Base-by-base conservation (phyloP, 1,140 invertebrate genomes). In the Drosophila takahashii region DNA sequence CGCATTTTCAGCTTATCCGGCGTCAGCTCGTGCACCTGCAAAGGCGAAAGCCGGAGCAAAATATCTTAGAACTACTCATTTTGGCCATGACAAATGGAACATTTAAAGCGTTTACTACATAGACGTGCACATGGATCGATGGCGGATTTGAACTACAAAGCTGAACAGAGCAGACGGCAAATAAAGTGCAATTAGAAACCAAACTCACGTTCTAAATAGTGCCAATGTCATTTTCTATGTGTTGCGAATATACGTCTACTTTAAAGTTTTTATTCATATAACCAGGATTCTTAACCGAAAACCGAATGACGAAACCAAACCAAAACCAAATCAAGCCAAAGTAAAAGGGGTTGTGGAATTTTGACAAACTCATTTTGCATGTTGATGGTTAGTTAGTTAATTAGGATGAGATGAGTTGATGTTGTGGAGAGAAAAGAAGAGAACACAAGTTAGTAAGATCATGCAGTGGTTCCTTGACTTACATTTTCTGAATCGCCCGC, bases 221-320 rank as follows among this genome's bases (percentile, higher is more conserved):
- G 45, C 97, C 96, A 71, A 92, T 93, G 93, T 99, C 99, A 50
- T 95, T 94, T 85, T 97, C 94, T 93, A 69, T 59, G 69, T 99
- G 99, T 93, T 99, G 95, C 56, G 98, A 98, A 94, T 99, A 98
- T 93, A 99, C 98, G 91, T 96, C 96, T 87, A 99, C 97, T 75
- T 95, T 94, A 94, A 99, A 99, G 92, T 98, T 98, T 44, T 99
- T 97, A 93, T 99, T 99, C 99, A 99, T 99, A 92, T 99, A 99
- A 79, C 98, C 97, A 65, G 98, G 98, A 95, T 99, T 99, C 97
- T 98, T 93, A 56, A 93, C 41, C 42, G 3, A 65, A 37, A 77
- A 50, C 39, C 42, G 11, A 67, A 39, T 34, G 27, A 50, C 32
- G 16, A n/a, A n/a, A 50, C n/a, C 15, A 22, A 42, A 57, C 26